A percentile compares a stretch with the other conserved stretches of the same genome.
phyloP scores from a whole-genome alignment of 2,888 invertebrate species.

The Abrostola triplasia region DNA sequence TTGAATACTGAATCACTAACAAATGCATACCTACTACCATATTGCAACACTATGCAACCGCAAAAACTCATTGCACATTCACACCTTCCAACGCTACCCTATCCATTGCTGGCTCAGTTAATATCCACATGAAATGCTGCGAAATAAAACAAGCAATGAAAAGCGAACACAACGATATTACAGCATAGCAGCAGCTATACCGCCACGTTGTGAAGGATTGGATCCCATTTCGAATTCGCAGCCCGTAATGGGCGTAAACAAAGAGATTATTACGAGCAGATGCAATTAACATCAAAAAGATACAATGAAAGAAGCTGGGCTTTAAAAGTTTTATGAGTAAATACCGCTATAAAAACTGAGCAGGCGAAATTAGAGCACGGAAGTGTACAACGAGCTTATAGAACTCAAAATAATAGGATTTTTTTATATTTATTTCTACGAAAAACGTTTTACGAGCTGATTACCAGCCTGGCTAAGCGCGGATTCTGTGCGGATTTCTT shows the following conservation, averaged over 20 bases:
- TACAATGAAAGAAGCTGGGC: conserved; percentile 51
- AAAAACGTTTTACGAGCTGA: conserved; percentile 1
- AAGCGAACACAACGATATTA: background rate
- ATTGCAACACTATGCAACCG: conserved; percentile 47
- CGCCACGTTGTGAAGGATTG: conserved; percentile 45
- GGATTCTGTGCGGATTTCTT: background rate
- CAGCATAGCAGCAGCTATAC: background rate
- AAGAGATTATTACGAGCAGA: conserved; percentile 62
- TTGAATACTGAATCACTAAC: conserved; percentile 70
- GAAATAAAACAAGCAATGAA: conserved; percentile 21
- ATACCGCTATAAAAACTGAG: conserved; percentile 49
- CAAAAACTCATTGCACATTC: conserved; percentile 38
- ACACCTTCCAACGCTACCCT: conserved; percentile 18
- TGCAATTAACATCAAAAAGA: conserved; percentile 62
- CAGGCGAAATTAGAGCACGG: conserved; percentile 30
- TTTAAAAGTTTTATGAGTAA: conserved; percentile 56
- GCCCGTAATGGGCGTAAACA: conserved; percentile 67
- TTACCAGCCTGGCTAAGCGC: background rate
- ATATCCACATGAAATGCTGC: accelerated
- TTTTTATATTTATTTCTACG: conserved; percentile 5
- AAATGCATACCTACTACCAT: conserved; percentile 63
- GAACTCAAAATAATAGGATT: conserved; percentile 18
- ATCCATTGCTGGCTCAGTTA: conserved; percentile 8
- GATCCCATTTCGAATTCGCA: conserved; percentile 62
- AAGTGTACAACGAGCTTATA: conserved; percentile 21